Base-by-base conservation (phyloP, 1,140 invertebrate genomes). In the Drosophila nannoptera region DNA sequence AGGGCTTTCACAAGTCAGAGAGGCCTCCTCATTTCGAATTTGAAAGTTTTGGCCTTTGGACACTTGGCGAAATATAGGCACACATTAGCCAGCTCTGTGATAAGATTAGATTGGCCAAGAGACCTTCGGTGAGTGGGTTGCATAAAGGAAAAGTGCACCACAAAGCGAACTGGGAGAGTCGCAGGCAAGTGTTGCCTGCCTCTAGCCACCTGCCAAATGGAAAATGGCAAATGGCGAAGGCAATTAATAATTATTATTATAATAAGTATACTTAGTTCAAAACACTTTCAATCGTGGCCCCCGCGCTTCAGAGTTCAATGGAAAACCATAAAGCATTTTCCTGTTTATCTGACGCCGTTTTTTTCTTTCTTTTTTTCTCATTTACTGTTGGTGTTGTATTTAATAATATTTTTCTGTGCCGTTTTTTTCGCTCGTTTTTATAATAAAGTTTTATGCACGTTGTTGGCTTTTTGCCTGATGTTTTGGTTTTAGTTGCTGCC, bases 201-300 rank as follows among this genome's bases (percentile, higher is more conserved):
- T 31, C 38, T 1, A 42, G 60, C 45, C 31, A 64, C 29, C 46
- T 59, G 38, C 33, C 46, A 60, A n/a, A 22, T 22, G 22, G 22
- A 22, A 22, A 22, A 22, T 22, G 22, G 22, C 22, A 22, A 22
- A 22, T 22, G 22, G 22, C 22, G 3, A 59, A 59, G 46, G 53
- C 68, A 66, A 70, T 70, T 70, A 66, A 65, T 66, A 70, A 66
- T 70, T 59, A 66, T 66, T 70, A 66, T 59, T 52, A 58, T 65
- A 59, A 70, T 70, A 66, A 59, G 31, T 53, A 43, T 43, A 66
- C 61, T 69, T 65, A 53, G 56, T 48, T 38, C 40, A 55, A 55
- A 49, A 29, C 36, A 71, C 65, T 62, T 75, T 73, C 73, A 74
- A 70, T 63, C 54, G 48, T 33, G 45, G 31, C 55, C 53, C 66